These are phyloP conservation scores for Rafetus swinhoei DNA, from an alignment of 2,113 vertebrate genomes.

Conservation along the genomic window DNA sequence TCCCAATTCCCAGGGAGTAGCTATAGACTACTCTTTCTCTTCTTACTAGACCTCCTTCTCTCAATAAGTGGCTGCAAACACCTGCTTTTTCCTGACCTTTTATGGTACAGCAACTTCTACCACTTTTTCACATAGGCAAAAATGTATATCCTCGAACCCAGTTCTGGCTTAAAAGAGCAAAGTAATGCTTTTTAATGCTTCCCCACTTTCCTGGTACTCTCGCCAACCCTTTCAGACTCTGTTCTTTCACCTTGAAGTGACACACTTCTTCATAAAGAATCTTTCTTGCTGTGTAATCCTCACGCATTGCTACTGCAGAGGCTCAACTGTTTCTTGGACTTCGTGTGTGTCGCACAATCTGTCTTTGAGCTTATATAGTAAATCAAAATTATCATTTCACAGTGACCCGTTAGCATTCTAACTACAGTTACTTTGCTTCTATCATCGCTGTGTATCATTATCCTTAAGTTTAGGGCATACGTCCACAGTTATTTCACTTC, in stretches of 20 bases:
- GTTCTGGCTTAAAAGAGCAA: not conserved
- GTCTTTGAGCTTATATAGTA: not conserved
- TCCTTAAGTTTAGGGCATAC: not conserved
- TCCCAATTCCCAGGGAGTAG: no score
- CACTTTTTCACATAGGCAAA: not conserved
- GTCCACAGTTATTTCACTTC: not conserved
- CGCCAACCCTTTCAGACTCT: not conserved
- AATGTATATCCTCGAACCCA: not conserved
- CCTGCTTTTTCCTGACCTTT: not conserved
- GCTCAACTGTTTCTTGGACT: not conserved
- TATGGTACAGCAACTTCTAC: not conserved
- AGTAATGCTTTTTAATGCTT: not conserved
- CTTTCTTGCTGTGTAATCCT: not conserved
- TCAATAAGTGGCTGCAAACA: no score
- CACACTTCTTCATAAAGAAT: not conserved
- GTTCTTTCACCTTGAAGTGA: not conserved
- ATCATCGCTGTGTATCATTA: not conserved
- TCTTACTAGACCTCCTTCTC: no score
- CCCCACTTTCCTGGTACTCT: not conserved
- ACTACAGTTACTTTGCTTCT: not conserved
- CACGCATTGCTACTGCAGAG: not conserved
- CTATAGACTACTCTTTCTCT: no score
- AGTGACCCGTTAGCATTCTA: not conserved
- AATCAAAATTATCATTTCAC: not conserved
- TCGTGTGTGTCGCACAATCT: not conserved